Conservation (phyloP, 1,140 invertebrate genomes). For the Pseudomyrmex concolor region DNA sequence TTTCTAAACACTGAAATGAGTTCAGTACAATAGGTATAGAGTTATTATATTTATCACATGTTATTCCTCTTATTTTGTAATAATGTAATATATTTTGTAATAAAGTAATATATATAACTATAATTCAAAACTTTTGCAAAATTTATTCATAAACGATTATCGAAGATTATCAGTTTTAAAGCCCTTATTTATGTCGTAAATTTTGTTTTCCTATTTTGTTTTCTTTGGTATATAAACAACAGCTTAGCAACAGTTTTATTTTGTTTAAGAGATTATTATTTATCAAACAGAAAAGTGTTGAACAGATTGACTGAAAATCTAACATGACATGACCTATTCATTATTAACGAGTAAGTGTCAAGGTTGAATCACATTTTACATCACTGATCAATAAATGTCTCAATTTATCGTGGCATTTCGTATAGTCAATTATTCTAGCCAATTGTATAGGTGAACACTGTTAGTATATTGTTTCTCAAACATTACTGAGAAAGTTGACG, state of each 20-base stretch:
- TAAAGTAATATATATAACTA: background rate
- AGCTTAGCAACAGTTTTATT: too few relatives aligned
- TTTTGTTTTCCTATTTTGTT: background rate
- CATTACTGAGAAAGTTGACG: too few relatives aligned
- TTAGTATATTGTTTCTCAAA: background rate
- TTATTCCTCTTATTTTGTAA: too few relatives aligned
- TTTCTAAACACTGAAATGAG: too few relatives aligned
- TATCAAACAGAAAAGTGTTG: background rate
- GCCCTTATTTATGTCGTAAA: background rate
- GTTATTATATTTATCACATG: too few relatives aligned
- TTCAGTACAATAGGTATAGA: too few relatives aligned
- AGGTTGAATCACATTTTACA: slow-evolving; percentile 80
- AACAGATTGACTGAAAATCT: background rate
- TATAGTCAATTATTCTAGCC: too few relatives aligned
- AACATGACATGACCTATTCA: background rate
- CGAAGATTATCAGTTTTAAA: background rate
- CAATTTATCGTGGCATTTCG: slow-evolving; percentile 38
- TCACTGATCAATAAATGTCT: slow-evolving; percentile 77
- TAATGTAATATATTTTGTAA: too few relatives aligned
- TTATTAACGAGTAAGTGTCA: slow-evolving; percentile 69
- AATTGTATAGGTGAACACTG: background rate
- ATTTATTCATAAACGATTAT: background rate
- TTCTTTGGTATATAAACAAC: background rate
- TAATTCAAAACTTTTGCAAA: background rate
- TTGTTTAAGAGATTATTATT: background rate